phyloP scores from a whole-genome alignment of 2,888 invertebrate species.

The Plusia festucae region DNA sequence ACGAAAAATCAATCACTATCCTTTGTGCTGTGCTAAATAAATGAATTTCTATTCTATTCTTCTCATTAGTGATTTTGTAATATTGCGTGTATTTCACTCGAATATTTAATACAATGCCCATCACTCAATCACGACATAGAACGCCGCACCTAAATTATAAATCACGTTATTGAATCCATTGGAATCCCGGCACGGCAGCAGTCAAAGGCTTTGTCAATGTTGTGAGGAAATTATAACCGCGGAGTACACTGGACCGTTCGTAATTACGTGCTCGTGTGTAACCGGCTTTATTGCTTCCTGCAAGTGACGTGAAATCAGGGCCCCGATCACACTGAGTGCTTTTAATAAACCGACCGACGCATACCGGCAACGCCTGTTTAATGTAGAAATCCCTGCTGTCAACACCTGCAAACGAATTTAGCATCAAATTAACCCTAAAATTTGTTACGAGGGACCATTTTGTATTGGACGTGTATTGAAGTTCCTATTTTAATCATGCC shows the following conservation, averaged over 20 bases:
- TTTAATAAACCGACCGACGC: constrained; percentile 81
- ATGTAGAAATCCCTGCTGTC: constrained; percentile 44
- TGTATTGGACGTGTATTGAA: constrained; percentile 21
- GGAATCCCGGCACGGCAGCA: constrained; percentile 66
- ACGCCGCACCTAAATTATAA: constrained; percentile 2
- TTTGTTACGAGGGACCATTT: constrained; percentile 28
- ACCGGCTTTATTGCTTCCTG: constrained; percentile 82
- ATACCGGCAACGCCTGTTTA: constrained; percentile 59
- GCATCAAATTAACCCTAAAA: constrained; percentile 17
- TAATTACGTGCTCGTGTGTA: constrained; percentile 80
- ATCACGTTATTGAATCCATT: constrained; percentile 26
- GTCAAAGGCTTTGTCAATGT: constrained; percentile 80
- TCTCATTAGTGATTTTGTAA: not conserved
- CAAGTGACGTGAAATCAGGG: constrained; percentile 83
- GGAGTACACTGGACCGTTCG: constrained; percentile 63
- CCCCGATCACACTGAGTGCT: constrained; percentile 85
- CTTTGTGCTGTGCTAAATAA: no score
- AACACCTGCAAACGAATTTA: constrained; percentile 25
- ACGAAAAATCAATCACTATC: no score
- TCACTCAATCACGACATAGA: constrained; percentile 1
- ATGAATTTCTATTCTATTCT: no score
- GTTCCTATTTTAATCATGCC: constrained; percentile 45
- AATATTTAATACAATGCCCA: constrained; percentile 8
- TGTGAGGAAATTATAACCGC: constrained; percentile 71
- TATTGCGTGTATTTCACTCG: not conserved